Base-by-base conservation (phyloP, 2,797 vertebrate species). In the Ciconia nigra region DNA sequence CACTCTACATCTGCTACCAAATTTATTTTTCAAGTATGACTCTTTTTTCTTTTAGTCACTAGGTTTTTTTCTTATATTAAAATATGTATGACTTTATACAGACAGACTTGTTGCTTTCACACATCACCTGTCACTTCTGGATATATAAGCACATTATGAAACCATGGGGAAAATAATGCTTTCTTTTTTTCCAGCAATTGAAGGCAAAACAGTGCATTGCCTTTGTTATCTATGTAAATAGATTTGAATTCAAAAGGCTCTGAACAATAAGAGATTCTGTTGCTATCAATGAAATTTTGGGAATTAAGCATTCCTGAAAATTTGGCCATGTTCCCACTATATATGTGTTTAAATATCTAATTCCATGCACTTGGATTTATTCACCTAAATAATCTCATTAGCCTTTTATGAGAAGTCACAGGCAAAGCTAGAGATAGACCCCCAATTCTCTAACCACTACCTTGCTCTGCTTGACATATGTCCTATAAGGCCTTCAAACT, bases 101-200 rank as follows among this genome's bases (percentile, higher is more conserved):
- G 76, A 41, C 54, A 90, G 54, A 81, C 33, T 74, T 89, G 61
- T 69, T 93, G 61, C 54, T 91, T 93, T 96, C 84, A 92, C 69
- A 85, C 55, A 58, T 92, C 74, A 87, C 67, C 74, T 81, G 25
- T 67, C 92, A 85, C 49, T 93, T 87, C 71, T 83, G 72, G 57
- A 81, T 89, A 52, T 31, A 55, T 11, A 92, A 81, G 20, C 25
- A 81, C 18, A 28, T 83, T 79, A 69, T 58, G 62, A 86, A 95
- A 85, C 18, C 29, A 49, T 6, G 11, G 51, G 46, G 42, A 83
- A 96, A 95, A 89, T 16, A 86, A 65, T 29, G 15, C 1, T n/a
- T 74, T 66, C 3, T 26, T 31, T 63, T 66, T 61, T 63, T 15
- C 35, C 24, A 78, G 52, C 39, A 69, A 28, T 10, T 72, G 57